phyloP scores from a whole-genome alignment of 2,113 vertebrate species.

The Eudyptes chrysolophus region DNA sequence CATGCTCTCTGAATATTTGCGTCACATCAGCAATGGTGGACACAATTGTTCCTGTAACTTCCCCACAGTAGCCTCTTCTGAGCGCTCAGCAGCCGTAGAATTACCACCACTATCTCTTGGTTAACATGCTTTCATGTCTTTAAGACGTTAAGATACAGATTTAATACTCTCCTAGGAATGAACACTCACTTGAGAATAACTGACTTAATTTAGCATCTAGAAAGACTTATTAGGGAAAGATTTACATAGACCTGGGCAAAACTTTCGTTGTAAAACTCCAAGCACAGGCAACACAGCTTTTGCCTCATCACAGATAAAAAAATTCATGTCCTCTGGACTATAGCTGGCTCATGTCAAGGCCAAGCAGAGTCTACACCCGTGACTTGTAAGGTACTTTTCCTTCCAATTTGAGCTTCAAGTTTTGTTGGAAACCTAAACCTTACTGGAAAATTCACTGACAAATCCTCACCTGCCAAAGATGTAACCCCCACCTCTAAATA shows the following conservation, averaged over 20 bases:
- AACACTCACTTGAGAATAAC: not conserved
- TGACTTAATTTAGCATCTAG: not conserved
- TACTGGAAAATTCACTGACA: not conserved
- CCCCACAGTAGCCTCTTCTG: not conserved
- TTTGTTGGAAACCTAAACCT: not conserved
- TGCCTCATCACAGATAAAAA: not conserved
- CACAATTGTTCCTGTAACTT: not conserved
- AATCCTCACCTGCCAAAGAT: not conserved
- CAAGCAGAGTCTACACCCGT: not conserved
- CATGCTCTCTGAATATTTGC: not conserved
- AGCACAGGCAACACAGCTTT: not conserved
- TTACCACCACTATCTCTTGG: not conserved
- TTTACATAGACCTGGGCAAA: not conserved
- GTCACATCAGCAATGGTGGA: not conserved
- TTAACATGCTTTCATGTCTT: not conserved
- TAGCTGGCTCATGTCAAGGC: not conserved
- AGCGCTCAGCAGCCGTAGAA: not conserved
- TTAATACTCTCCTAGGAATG: not conserved
- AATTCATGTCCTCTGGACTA: not conserved
- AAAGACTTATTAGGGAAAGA: not conserved
- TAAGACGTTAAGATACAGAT: not conserved
- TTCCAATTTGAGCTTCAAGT: not conserved
- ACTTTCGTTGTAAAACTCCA: not conserved
- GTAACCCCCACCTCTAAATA: not conserved
- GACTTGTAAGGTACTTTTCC: not conserved